phyloP scores from a whole-genome alignment of 1,140 invertebrate species.

The Littorina saxatilis region DNA sequence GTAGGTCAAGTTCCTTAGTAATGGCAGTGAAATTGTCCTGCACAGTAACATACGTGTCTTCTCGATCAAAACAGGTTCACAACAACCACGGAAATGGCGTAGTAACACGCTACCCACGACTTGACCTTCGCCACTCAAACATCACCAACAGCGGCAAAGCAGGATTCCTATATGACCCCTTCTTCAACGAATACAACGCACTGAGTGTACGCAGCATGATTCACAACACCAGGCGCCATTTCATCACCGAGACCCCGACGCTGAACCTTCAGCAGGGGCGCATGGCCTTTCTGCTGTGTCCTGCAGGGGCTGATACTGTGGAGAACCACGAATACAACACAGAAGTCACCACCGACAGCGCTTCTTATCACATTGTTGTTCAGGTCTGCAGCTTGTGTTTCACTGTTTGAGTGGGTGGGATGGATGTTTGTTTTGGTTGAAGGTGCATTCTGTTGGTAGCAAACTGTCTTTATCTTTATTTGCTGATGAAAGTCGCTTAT shows the following conservation, averaged over 20 bases:
- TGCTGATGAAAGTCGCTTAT: too few relatives aligned
- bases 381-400: conserved; percentile 40
- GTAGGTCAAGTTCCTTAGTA: too few relatives aligned
- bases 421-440: too few relatives aligned
- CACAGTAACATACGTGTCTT: too few relatives aligned
- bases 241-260: conserved; percentile 34
- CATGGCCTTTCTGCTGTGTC: conserved; percentile 54
- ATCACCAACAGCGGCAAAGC: conserved; percentile 85
- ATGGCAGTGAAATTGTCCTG: too few relatives aligned
- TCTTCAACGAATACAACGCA: conserved; percentile 82
- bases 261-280: conserved; percentile 32
- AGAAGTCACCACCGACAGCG: conserved; percentile 43
- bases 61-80: background rate
- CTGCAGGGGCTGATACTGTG: conserved; percentile 42
- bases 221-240: conserved; percentile 47
- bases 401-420: background rate
- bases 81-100: conserved; percentile 65
- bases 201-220: conserved; percentile 68
- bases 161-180: conserved; percentile 95
- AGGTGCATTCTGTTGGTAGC: too few relatives aligned
- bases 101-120: conserved; percentile 60
- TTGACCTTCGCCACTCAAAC: conserved; percentile 60
- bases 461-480: too few relatives aligned
- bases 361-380: conserved; percentile 51
- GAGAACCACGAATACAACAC: conserved; percentile 55